Evolutionary conservation across 1,140 invertebrate genomes (phyloP).

Genomic region (Microplitis demolitor): DNA sequence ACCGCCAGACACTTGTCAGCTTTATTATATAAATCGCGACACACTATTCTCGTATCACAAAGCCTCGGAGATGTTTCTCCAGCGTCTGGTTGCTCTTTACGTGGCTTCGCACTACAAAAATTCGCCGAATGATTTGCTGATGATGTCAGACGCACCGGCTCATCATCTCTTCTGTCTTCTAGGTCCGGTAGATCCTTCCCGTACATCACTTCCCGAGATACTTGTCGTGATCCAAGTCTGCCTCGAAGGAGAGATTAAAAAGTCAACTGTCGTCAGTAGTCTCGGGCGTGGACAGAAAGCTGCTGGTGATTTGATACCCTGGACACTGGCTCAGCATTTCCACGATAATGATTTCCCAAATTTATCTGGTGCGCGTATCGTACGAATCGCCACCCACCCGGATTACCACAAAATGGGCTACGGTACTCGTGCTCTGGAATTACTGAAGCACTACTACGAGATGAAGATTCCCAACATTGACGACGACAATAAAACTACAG

Average conservation of each 20-base stretch:
- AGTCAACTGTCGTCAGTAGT: conserved; percentile 76
- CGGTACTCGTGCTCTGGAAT: conserved; percentile 80
- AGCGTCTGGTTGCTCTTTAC: conserved; percentile 89
- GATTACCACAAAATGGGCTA: conserved; percentile 98
- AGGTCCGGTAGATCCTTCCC: conserved; percentile 77
- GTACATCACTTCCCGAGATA: conserved; percentile 84
- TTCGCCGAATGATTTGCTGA: conserved; percentile 97
- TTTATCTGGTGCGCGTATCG: conserved; percentile 73
- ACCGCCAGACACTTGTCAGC: conserved; percentile 84
- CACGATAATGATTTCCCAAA: conserved; percentile 74
- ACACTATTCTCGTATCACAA: conserved; percentile 97
- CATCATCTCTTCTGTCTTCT: conserved; percentile 97
- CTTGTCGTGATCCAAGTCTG: conserved; percentile 92
- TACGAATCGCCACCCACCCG: conserved; percentile 90
- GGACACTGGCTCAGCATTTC: conserved; percentile 78
- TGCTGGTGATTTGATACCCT: conserved; percentile 90
- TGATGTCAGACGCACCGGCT: conserved; percentile 97
- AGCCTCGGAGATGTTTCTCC: conserved; percentile 93
- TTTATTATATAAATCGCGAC: conserved; percentile 92
- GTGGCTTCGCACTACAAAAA: conserved; percentile 99
- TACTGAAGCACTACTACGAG: conserved; percentile 89
- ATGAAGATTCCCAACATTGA: conserved; percentile 76
- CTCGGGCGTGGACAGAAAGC: conserved; percentile 86
- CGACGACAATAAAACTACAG: conserved; percentile 63
- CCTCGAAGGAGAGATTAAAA: conserved; percentile 93